Percentiles rank a stretch among this genome's conserved stretches.
Conservation (phyloP, 2,113 vertebrate species). For the Cyprichromis sp. region DNA sequence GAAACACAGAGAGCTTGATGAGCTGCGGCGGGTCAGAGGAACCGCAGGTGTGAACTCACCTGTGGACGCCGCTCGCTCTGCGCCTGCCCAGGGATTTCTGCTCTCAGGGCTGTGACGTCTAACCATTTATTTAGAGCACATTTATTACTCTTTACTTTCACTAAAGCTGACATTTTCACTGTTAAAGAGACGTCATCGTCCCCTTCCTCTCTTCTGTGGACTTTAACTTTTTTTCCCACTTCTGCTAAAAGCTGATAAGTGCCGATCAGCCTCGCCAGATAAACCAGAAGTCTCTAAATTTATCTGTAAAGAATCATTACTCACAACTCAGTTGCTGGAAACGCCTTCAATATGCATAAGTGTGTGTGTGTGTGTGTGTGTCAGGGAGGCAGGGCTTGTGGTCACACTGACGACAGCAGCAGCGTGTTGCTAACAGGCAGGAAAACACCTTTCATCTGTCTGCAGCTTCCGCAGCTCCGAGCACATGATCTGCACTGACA, state of each 20-base stretch:
- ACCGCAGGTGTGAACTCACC: neutral
- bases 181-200: neutral
- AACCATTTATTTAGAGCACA: neutral
- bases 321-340: neutral
- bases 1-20: neutral
- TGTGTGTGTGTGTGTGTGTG: neutral
- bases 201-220: neutral
- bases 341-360: neutral
- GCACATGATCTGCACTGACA: neutral
- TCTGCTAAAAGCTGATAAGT: neutral
- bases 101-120: accelerated
- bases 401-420: neutral
- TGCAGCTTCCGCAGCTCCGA: neutral
- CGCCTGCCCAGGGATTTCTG: accelerated
- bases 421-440: neutral
- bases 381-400: neutral
- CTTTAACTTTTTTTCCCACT: neutral
- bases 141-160: neutral
- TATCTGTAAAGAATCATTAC: neutral
- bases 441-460: neutral
- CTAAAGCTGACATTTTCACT: accelerated
- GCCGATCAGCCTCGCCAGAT: neutral
- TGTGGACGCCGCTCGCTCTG: neutral
- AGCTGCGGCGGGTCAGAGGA: accelerated
- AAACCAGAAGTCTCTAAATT: neutral